Evolutionary conservation across 2,797 vertebrate species (phyloP).

Genomic region (Peromyscus eremicus): DNA sequence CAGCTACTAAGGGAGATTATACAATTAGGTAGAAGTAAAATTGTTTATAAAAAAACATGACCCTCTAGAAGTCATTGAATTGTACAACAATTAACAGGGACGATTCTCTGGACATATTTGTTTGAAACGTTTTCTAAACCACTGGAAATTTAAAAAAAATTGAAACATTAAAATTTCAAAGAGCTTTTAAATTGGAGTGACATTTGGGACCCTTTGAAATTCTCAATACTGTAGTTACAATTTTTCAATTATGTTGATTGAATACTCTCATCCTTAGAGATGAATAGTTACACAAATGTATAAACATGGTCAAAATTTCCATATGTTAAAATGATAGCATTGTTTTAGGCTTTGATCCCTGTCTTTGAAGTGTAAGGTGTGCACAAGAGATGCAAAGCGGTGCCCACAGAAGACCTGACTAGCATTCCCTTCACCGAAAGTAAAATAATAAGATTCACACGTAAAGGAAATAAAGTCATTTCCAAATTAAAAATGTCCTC

Average conservation of each 20-base stretch:
- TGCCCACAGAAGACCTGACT: not conserved
- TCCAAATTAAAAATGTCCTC: not conserved
- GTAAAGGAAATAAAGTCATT: not conserved
- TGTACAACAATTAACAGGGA: conserved; percentile 65
- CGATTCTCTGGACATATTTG: conserved; percentile 17
- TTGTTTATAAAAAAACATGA: conserved; percentile 57
- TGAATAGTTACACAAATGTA: not conserved
- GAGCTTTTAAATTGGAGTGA: conserved; percentile 57
- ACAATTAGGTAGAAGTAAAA: conserved; percentile 68
- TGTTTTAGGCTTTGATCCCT: not conserved
- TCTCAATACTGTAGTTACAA: conserved; percentile 25
- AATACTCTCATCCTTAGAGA: not conserved
- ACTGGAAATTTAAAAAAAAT: conserved; percentile 27
- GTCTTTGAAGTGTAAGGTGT: not conserved
- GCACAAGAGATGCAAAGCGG: not conserved
- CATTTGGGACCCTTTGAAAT: conserved; percentile 68
- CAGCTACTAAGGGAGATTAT: not conserved
- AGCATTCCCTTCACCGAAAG: not conserved
- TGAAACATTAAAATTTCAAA: conserved; percentile 73
- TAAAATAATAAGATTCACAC: not conserved
- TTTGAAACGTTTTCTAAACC: conserved; percentile 64
- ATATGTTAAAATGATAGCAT: not conserved
- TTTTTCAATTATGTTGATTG: conserved; percentile 51
- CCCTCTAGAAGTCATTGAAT: conserved; percentile 51
- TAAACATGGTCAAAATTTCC: not conserved